A percentile compares a stretch with the other conserved stretches of the same genome.
These are phyloP conservation scores for Acheta domesticus DNA, from an alignment of 2,888 invertebrate species.

Conservation along the genomic window DNA sequence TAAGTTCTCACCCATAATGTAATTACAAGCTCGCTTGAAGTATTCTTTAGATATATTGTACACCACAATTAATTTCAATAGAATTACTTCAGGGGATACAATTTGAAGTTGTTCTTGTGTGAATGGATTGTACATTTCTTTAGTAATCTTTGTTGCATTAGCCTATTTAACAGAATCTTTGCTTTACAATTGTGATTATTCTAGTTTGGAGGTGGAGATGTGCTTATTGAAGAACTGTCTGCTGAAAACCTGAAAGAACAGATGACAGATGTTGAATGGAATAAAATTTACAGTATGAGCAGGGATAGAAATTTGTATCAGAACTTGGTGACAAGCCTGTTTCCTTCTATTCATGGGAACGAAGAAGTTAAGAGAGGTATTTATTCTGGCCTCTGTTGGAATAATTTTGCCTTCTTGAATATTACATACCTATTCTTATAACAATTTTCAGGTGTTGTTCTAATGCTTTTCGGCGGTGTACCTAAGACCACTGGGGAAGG, in stretches of 20 bases:
- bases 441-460: constrained; percentile 64
- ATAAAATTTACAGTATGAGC: constrained; percentile 96
- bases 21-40: no score
- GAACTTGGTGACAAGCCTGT: constrained; percentile 86
- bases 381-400: neutral
- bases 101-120: no score
- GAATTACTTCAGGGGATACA: no score
- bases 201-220: constrained; percentile 78
- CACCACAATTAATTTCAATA: no score
- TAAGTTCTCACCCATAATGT: no score
- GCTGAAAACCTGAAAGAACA: constrained; percentile 89
- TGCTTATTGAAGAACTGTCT: constrained; percentile 82
- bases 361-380: constrained; percentile 84
- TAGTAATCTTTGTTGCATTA: no score
- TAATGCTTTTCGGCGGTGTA: constrained; percentile 97
- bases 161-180: no score
- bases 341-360: constrained; percentile 95
- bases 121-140: no score
- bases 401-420: no score
- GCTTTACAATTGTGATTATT: no score
- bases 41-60: no score
- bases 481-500: constrained; percentile 88
- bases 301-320: constrained; percentile 84
- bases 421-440: neutral
- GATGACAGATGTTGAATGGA: constrained; percentile 93